phyloP scores from a whole-genome alignment of 2,888 invertebrate genomes.

The Latrodectus hesperus region DNA sequence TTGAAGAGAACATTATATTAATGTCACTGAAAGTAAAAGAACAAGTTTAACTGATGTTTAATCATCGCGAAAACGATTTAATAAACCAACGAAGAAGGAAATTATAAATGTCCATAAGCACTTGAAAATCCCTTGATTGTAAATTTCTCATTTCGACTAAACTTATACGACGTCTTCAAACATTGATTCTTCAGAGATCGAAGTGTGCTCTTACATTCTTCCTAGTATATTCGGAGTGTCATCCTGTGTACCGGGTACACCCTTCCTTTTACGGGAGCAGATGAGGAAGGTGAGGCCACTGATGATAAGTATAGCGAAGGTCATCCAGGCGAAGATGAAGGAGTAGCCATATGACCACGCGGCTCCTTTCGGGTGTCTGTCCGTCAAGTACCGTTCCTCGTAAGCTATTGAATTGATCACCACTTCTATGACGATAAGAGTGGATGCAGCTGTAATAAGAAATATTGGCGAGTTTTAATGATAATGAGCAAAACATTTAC shows the following conservation, averaged over 20 bases:
- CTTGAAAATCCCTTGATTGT: too few relatives aligned
- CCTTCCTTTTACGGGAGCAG: conserved; percentile 89
- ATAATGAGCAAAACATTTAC: too few relatives aligned
- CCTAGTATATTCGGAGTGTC: conserved; percentile 88
- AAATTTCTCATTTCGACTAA: background rate
- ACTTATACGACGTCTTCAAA: background rate
- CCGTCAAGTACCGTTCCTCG: conserved; percentile 81
- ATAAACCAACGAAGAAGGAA: too few relatives aligned
- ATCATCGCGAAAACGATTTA: too few relatives aligned
- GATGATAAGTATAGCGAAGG: conserved; percentile 82
- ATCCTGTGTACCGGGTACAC: conserved; percentile 81
- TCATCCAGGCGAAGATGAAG: conserved; percentile 81
- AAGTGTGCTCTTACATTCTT: conserved; percentile 72
- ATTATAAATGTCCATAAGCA: too few relatives aligned
- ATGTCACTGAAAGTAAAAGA: too few relatives aligned
- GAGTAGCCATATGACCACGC: conserved; percentile 81
- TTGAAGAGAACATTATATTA: too few relatives aligned
- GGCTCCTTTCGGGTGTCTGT: conserved; percentile 82
- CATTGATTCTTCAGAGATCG: background rate
- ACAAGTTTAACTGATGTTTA: too few relatives aligned
- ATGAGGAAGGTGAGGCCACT: conserved; percentile 85
- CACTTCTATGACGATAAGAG: conserved; percentile 88
- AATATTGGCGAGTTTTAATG: too few relatives aligned
- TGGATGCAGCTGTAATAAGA: conserved; percentile 81
- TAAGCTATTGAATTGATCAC: conserved; percentile 84